phyloP scores from a whole-genome alignment of 1,140 invertebrate species.

The Catajapyx aquilonaris region DNA sequence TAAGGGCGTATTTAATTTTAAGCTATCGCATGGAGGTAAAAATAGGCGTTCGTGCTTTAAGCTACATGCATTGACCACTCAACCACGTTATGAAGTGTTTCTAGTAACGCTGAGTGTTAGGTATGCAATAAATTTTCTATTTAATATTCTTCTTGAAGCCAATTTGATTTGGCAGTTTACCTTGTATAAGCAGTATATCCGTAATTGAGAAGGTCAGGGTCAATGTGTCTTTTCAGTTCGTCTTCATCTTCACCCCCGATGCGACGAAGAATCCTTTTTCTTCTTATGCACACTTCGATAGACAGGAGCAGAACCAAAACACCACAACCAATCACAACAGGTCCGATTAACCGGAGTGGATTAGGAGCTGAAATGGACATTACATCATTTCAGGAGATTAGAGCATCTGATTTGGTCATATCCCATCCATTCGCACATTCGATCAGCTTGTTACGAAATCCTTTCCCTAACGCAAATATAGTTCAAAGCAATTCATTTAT shows the following conservation, averaged over 20 bases:
- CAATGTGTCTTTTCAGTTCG: slow-evolving; percentile 6
- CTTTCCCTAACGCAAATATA: too few species aligned
- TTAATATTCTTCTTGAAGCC: neutral
- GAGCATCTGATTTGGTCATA: too few species aligned
- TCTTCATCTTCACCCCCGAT: slow-evolving; percentile 9
- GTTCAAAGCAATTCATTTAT: too few species aligned
- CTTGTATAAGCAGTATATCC: slow-evolving; percentile 6
- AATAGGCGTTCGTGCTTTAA: neutral
- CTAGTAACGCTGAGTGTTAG: neutral
- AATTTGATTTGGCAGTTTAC: neutral
- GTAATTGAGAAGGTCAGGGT: slow-evolving; percentile 9
- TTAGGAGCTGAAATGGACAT: slow-evolving; percentile 10
- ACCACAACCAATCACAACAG: slow-evolving; percentile 11
- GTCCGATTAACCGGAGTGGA: slow-evolving; percentile 12
- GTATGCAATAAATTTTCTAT: neutral
- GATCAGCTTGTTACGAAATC: too few species aligned
- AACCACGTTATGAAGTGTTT: neutral
- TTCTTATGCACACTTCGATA: slow-evolving; percentile 11
- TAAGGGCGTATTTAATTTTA: too few species aligned
- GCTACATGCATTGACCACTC: too few species aligned
- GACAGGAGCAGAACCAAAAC: slow-evolving; percentile 11
- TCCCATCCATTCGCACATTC: too few species aligned
- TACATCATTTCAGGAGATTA: too few species aligned
- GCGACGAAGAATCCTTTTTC: slow-evolving; percentile 8
- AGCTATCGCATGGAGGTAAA: neutral